These are phyloP conservation scores for Bombus soroeensis DNA, from an alignment of 1,140 invertebrate genomes.

Conservation along the genomic window DNA sequence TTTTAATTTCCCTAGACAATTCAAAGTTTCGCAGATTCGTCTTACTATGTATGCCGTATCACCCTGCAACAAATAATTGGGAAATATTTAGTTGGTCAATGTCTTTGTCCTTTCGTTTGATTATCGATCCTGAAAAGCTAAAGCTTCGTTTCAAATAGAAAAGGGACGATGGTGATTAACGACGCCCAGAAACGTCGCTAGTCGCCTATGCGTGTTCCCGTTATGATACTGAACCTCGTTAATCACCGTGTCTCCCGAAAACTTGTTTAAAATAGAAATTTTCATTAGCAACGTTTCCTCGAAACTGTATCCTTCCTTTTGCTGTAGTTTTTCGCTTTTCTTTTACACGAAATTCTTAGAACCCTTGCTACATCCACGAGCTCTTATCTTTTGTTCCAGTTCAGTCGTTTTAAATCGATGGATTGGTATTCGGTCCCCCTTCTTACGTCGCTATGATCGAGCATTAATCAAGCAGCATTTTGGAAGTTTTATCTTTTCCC, in stretches of 20 bases:
- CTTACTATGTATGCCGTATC: too few relatives aligned
- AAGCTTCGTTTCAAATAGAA: neutral
- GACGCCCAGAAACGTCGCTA: neutral
- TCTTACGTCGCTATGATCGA: slow-evolving; percentile 14
- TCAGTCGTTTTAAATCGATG: slow-evolving; percentile 56
- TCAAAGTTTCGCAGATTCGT: neutral
- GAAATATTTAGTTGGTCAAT: too few relatives aligned
- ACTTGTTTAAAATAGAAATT: slow-evolving; percentile 3
- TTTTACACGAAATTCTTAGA: neutral
- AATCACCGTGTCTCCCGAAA: slow-evolving; percentile 17
- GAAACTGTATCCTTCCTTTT: neutral
- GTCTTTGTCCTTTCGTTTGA: too few relatives aligned
- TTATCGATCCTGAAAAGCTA: neutral
- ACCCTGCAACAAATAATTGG: too few relatives aligned
- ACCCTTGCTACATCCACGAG: neutral
- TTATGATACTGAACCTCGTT: slow-evolving; percentile 12
- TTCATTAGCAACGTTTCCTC: neutral
- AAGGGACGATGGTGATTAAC: slow-evolving; percentile 35
- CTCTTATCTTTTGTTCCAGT: slow-evolving; percentile 63
- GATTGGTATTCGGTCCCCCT: neutral
- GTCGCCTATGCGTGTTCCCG: neutral
- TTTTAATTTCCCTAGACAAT: too few relatives aligned
- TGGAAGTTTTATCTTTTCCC: slow-evolving; percentile 23
- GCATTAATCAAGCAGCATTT: slow-evolving; percentile 40
- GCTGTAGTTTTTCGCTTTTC: neutral